These are phyloP conservation scores for Ictalurus punctatus DNA, from an alignment of 2,113 vertebrate species.

Conservation along the genomic window DNA sequence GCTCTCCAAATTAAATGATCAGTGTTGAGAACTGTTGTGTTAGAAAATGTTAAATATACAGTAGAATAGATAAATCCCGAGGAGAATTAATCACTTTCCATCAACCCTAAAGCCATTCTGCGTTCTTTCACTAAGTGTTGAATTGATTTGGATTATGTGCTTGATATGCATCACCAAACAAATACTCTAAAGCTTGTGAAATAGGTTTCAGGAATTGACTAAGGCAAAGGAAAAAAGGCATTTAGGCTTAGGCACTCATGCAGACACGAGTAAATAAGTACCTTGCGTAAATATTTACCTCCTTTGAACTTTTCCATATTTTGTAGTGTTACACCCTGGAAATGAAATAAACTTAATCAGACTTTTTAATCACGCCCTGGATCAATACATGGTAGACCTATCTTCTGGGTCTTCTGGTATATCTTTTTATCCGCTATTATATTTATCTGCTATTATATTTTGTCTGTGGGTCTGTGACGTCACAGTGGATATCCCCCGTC, in stretches of 20 bases:
- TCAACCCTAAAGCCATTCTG: constrained; percentile 12
- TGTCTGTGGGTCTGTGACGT: too few species aligned
- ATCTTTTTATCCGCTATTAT: background rate
- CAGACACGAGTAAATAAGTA: background rate
- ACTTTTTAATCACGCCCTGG: too few species aligned
- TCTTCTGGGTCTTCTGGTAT: background rate
- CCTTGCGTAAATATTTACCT: constrained; percentile 8
- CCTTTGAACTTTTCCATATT: background rate
- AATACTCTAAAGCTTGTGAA: constrained; percentile 22
- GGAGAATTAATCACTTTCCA: constrained; percentile 15
- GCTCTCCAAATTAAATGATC: constrained; percentile 9
- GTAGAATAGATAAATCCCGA: constrained; percentile 3
- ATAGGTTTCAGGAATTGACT: constrained; percentile 23
- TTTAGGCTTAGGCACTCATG: constrained; percentile 14
- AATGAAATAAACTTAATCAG: too few species aligned
- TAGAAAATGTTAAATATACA: constrained; percentile 19
- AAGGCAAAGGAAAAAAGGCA: background rate
- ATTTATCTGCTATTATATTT: background rate
- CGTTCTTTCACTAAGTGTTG: background rate
- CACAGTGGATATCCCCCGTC: too few species aligned
- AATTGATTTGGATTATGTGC: constrained; percentile 32
- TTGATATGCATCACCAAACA: constrained; percentile 17
- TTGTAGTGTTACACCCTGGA: background rate
- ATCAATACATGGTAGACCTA: background rate
- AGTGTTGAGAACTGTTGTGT: background rate